Percentiles rank a stretch among this genome's conserved stretches.
These are phyloP conservation scores for Agelaius phoeniceus DNA, from an alignment of 2,113 vertebrate genomes.

Conservation along the genomic window DNA sequence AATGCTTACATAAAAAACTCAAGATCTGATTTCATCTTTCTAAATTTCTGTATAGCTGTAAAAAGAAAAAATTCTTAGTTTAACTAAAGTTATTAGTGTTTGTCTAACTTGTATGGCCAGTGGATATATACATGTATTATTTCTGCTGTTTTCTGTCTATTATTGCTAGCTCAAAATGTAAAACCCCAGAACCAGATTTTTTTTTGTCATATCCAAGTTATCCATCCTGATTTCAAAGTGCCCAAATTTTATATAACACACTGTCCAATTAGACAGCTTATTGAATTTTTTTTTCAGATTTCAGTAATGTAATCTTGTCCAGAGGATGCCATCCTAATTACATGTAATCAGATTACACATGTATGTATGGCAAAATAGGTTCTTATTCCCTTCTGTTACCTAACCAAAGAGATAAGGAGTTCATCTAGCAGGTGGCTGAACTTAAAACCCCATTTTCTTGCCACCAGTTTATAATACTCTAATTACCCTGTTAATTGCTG, in stretches of 20 bases:
- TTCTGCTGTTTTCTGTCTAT: background rate
- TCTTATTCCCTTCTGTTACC: background rate
- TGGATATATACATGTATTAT: accelerated
- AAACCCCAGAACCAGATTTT: background rate
- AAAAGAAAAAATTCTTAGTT: background rate
- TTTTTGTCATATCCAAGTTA: background rate
- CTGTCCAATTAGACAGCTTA: background rate
- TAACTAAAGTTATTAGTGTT: background rate
- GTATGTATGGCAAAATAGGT: background rate
- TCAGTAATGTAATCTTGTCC: background rate
- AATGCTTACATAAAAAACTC: background rate
- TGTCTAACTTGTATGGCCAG: background rate
- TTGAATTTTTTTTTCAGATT: background rate
- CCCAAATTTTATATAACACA: background rate
- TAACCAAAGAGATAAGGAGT: background rate
- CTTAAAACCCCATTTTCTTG: background rate
- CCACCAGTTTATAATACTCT: background rate
- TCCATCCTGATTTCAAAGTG: background rate
- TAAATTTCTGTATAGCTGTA: background rate
- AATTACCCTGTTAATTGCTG: background rate
- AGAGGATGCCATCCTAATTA: background rate
- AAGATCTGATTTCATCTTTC: background rate
- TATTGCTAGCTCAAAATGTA: background rate
- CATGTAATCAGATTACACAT: background rate
- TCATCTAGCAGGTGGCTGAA: background rate